Conservation (phyloP, 1,140 invertebrate genomes). For the Whitmania pigra region DNA sequence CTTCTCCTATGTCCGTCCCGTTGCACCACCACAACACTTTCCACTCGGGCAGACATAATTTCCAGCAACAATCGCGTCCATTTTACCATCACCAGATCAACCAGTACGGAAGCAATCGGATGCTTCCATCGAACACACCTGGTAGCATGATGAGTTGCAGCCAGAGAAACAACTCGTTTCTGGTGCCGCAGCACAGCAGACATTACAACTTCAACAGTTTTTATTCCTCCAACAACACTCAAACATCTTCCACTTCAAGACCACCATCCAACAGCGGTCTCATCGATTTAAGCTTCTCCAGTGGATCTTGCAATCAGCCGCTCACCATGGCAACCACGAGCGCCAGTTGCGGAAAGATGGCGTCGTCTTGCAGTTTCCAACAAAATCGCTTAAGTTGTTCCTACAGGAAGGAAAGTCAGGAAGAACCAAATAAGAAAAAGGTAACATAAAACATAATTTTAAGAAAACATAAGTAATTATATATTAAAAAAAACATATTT, state of each 20-base stretch:
- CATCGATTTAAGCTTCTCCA: constrained; percentile 13
- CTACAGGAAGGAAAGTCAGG: no score
- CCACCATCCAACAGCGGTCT: constrained; percentile 5
- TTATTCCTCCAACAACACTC: neutral
- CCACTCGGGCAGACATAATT: neutral
- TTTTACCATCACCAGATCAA: neutral
- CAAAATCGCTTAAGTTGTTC: no score
- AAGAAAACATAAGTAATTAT: no score
- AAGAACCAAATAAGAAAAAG: no score
- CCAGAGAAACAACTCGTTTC: neutral
- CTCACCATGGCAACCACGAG: neutral
- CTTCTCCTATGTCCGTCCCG: constrained; percentile 17
- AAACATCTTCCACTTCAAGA: neutral
- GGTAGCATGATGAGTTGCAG: neutral
- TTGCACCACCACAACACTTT: constrained; percentile 14
- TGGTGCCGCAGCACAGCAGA: neutral
- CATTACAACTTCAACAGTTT: neutral
- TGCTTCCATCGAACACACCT: neutral
- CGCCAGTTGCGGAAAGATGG: neutral
- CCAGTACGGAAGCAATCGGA: neutral
- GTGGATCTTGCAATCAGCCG: neutral
- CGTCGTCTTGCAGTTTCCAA: no score
- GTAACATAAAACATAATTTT: no score
- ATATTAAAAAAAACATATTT: no score
- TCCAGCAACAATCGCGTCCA: constrained; percentile 11